These are phyloP conservation scores for Enteromius viviparus DNA, from an alignment of 2,797 vertebrate genomes.

Conservation along the genomic window DNA sequence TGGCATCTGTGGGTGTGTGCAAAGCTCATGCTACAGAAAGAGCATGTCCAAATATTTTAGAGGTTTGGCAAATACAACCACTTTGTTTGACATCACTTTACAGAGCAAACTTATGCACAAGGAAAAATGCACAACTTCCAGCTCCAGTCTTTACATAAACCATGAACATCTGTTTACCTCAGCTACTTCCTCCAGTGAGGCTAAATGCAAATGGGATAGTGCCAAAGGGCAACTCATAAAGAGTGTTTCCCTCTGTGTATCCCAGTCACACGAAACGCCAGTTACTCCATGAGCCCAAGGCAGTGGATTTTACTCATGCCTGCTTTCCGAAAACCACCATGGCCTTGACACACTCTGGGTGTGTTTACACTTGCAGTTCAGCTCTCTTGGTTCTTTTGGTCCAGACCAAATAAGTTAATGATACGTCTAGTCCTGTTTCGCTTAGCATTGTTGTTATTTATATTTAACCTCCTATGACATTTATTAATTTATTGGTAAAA, in stretches of 20 bases:
- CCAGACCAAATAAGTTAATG: not conserved
- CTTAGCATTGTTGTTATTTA: not conserved
- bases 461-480: not conserved
- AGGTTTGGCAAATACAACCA: not conserved
- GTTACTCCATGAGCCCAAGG: not conserved
- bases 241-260: not conserved
- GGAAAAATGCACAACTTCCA: not conserved
- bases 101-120: not conserved
- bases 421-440: not conserved
- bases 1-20: not conserved
- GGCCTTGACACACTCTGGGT: not conserved
- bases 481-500: not conserved
- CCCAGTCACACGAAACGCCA: not conserved
- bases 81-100: not conserved
- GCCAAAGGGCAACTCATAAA: conserved; percentile 30
- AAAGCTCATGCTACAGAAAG: not conserved
- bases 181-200: conserved; percentile 8
- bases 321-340: not conserved
- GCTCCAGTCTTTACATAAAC: not conserved
- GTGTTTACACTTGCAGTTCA: not conserved
- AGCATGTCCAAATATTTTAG: not conserved
- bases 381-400: not conserved
- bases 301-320: not conserved
- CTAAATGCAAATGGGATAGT: conserved; percentile 3
- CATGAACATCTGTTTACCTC: conserved; percentile 15